Evolutionary conservation across 2,888 invertebrate genomes (phyloP).

Genomic region (Drosophila antonietae): DNA sequence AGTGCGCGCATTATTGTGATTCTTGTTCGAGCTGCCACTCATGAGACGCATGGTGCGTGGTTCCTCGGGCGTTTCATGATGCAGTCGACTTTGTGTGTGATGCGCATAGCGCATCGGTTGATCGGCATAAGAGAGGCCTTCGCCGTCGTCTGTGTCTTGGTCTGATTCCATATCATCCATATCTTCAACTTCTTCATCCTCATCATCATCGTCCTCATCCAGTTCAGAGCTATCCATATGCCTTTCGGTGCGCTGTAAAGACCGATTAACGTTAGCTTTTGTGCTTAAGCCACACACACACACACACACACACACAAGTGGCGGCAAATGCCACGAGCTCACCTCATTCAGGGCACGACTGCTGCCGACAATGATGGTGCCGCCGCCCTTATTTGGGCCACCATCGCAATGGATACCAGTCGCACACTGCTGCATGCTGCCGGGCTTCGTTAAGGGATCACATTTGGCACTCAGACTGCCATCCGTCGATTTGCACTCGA

Average conservation of each 20-base stretch:
- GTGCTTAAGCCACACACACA: conserved; percentile 5
- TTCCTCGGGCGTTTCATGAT: conserved; percentile 82
- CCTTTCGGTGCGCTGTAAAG: conserved; percentile 65
- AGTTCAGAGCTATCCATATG: conserved; percentile 72
- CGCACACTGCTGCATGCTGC: conserved; percentile 89
- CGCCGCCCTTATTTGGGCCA: conserved; percentile 71
- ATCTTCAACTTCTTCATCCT: conserved; percentile 77
- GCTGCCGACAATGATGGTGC: conserved; percentile 81
- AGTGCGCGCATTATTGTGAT: conserved; percentile 57
- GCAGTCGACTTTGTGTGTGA: conserved; percentile 81
- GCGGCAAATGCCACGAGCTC: conserved; percentile 19
- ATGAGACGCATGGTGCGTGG: conserved; percentile 82
- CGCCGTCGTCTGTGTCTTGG: conserved; percentile 75
- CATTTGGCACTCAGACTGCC: conserved; percentile 87
- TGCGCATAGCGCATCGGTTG: conserved; percentile 82
- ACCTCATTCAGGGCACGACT: conserved; percentile 77
- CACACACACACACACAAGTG: background rate
- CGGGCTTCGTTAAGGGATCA: conserved; percentile 88
- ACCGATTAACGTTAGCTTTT: conserved; percentile 14
- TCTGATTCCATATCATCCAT: conserved; percentile 75
- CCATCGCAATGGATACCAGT: conserved; percentile 90
- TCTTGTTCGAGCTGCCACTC: conserved; percentile 67
- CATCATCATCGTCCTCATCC: conserved; percentile 75
- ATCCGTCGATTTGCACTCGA: conserved; percentile 90
- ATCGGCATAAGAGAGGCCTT: conserved; percentile 82